Conservation (phyloP, 2,888 invertebrate species). For the Bombylius major region DNA sequence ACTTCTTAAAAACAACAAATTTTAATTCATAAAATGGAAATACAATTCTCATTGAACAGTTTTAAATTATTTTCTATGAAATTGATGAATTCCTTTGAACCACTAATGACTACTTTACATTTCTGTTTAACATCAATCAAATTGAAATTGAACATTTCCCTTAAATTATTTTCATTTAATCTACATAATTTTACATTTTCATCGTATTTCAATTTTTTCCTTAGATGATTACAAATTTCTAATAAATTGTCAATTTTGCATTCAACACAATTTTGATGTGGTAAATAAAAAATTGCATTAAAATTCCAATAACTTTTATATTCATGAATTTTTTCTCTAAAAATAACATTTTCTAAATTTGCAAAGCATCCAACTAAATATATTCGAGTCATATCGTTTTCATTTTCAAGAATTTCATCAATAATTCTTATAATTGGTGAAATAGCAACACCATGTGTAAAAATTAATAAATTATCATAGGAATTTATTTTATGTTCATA, state of each 20-base stretch:
- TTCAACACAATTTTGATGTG: slow-evolving; percentile 25
- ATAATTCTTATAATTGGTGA: slow-evolving; percentile 56
- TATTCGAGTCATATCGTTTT: slow-evolving; percentile 52
- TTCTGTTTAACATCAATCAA: too few species aligned
- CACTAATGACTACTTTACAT: slow-evolving; percentile 16
- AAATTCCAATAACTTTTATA: slow-evolving; percentile 63
- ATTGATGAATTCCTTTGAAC: slow-evolving; percentile 20
- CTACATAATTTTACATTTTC: slow-evolving; percentile 18
- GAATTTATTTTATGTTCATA: slow-evolving; percentile 38
- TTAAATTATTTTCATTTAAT: slow-evolving; percentile 10
- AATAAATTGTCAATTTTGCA: not conserved
- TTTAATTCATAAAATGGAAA: not conserved
- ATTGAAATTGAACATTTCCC: not conserved
- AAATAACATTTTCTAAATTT: slow-evolving; percentile 43
- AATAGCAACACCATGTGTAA: slow-evolving; percentile 65
- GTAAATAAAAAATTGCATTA: slow-evolving; percentile 47
- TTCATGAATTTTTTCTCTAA: slow-evolving; percentile 47
- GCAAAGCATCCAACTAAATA: slow-evolving; percentile 50
- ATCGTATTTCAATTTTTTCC: slow-evolving; percentile 22
- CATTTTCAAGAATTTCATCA: slow-evolving; percentile 47
- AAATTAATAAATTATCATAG: slow-evolving; percentile 37
- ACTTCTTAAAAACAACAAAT: not conserved
- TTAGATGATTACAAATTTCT: slow-evolving; percentile 19
- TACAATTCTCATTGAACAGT: not conserved
- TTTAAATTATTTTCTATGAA: slow-evolving; percentile 10